Conservation (phyloP, 2,113 vertebrate species). For the Aptenodytes forsteri region DNA sequence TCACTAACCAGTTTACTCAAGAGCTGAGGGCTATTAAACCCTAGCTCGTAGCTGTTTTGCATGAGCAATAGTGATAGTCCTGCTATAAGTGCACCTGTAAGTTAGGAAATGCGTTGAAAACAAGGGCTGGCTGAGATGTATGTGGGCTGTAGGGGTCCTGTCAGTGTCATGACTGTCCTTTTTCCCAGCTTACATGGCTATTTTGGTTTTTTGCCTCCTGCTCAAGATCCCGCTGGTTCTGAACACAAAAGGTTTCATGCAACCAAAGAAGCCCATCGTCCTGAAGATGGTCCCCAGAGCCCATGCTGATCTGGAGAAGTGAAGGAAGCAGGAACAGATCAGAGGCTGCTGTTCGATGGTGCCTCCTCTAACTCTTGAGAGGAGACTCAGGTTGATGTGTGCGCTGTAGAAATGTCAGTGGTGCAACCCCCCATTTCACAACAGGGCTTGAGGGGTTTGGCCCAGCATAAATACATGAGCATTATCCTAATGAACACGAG, state of each 20-base stretch:
- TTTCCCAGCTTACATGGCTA: neutral
- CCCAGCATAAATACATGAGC: neutral
- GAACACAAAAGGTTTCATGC: slow-evolving; percentile 56
- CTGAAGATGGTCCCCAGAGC: slow-evolving; percentile 76
- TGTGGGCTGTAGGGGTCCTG: neutral
- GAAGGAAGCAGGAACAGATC: neutral
- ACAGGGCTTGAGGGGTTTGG: neutral
- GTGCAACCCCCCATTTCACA: neutral
- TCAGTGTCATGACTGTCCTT: neutral
- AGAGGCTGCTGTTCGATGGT: neutral
- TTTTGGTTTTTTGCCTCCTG: neutral
- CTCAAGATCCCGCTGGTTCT: slow-evolving; percentile 78
- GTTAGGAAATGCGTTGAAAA: neutral
- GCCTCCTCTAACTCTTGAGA: neutral
- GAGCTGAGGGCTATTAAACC: neutral
- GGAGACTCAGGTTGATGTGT: neutral
- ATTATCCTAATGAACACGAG: neutral
- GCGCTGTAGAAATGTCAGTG: neutral
- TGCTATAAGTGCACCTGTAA: neutral
- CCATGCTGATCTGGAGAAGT: neutral
- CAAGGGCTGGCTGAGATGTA: neutral
- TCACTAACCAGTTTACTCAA: neutral
- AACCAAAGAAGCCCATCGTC: slow-evolving; percentile 75
- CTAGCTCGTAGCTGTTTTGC: neutral
- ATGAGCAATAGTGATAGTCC: neutral